Base-by-base conservation (phyloP, 2,888 invertebrate genomes). In the Rhogogaster chlorosoma region DNA sequence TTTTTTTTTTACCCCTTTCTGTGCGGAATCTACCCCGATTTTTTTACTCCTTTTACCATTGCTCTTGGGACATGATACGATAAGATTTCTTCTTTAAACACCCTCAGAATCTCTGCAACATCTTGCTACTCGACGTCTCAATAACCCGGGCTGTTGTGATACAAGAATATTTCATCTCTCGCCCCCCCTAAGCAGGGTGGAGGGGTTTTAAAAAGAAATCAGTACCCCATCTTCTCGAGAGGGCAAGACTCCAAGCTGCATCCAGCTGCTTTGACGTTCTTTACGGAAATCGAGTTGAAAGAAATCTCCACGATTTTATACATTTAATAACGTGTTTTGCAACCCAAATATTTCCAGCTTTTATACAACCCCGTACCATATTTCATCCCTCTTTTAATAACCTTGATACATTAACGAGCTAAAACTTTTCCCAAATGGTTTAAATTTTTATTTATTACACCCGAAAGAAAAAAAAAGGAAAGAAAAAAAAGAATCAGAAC, bases 271-370 rank as follows among this genome's bases (percentile, higher is more conserved):
- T 38, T 73, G 32, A 32, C 64, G 36, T 15, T 61, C 2, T 70
- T 70, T 7, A n/a, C 18, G 32, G 7, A 70, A 9, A 32, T 10
- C 18, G n/a, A n/a, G 53, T 53, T 53, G 1, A 70, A 70, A 70
- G 9, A 32, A 36, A 36, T 70, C 32, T 36, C 70, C 7, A 32
- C 18, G 32, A 26, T 6, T 61, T 80, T 80, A 18, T 61, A 22
- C 36, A 15, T 80, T 57, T 80, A 57, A 80, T 80, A 80, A 80
- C 22, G 15, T 42, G 61, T 61, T 80, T 80, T 38, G 80, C 80
- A 80, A 80, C 22, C 57, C 61, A 38, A 80, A 80, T 80, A 80
- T 80, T 80, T 61, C 15, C 26, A 7, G 7, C 78, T 12, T n/a
- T 29, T 70, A 70, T 70, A 18, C 6, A 2, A 29, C 22, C 18